Evolutionary conservation across 2,888 invertebrate genomes (phyloP).

Genomic region (Eupsilia transversa): DNA sequence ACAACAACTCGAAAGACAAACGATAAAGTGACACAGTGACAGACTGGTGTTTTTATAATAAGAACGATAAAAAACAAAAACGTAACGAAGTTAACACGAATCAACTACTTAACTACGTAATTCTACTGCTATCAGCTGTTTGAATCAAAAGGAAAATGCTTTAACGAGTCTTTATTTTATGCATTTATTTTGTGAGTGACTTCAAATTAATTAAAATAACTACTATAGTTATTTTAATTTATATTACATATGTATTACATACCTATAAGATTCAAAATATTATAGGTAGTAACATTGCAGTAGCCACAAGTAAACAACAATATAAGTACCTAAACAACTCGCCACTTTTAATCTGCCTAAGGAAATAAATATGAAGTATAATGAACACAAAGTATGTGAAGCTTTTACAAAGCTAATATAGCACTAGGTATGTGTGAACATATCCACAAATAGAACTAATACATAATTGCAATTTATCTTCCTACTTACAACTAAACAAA

Average conservation of each 20-base stretch:
- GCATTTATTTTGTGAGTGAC: not conserved
- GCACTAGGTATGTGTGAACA: not conserved
- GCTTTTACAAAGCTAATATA: conserved; percentile 25
- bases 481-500: conserved; percentile 40
- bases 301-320: not conserved
- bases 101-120: conserved; percentile 4
- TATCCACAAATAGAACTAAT: not conserved
- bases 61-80: conserved; percentile 23
- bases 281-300: not conserved
- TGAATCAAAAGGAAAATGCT: conserved; percentile 41
- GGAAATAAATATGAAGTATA: not conserved
- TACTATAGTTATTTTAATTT: too few relatives aligned
- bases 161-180: conserved; percentile 10
- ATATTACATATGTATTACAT: too few relatives aligned
- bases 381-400: conserved; percentile 19
- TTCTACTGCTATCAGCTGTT: conserved; percentile 46
- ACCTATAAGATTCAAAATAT: conserved; percentile 2
- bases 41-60: conserved; percentile 10
- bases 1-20: not conserved
- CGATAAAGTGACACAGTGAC: conserved; percentile 17
- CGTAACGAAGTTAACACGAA: conserved; percentile 4
- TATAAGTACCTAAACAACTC: not conserved
- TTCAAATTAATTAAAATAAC: not conserved
- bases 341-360: not conserved
- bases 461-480: conserved; percentile 27